Evolutionary conservation across 2,888 invertebrate genomes (phyloP).

Genomic region (Cephus pulcher): DNA sequence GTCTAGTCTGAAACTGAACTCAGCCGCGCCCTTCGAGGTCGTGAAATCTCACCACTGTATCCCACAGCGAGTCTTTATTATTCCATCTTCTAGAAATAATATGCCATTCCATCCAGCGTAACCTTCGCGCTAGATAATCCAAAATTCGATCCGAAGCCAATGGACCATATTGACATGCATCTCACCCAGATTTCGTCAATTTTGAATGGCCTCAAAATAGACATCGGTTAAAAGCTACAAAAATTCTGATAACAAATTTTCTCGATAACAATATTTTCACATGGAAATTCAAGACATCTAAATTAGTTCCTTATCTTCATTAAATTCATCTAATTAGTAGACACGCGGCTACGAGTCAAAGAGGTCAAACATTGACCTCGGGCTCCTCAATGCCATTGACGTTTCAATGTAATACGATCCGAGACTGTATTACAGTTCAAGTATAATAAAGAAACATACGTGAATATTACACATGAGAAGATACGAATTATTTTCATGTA

Average conservation of each 20-base stretch:
- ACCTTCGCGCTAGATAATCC: slow-evolving; percentile 28
- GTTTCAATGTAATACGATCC: background rate
- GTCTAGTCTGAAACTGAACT: slow-evolving; percentile 52
- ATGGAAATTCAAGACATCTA: too few species aligned
- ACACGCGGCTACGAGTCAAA: background rate
- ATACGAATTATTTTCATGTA: background rate
- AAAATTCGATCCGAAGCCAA: background rate
- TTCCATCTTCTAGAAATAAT: slow-evolving; percentile 29
- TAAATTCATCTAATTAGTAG: background rate
- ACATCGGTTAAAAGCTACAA: background rate
- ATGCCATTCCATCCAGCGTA: slow-evolving; percentile 25
- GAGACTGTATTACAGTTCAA: background rate
- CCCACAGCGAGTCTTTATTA: slow-evolving; percentile 31
- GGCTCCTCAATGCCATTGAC: background rate
- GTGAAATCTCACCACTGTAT: slow-evolving; percentile 41
- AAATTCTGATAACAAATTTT: background rate
- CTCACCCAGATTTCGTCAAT: background rate
- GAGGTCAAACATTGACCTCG: background rate
- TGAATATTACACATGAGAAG: background rate
- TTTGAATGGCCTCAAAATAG: background rate
- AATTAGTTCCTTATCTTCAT: too few species aligned
- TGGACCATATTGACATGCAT: background rate
- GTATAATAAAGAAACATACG: background rate
- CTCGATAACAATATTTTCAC: background rate
- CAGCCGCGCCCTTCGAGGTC: slow-evolving; percentile 62